Evolutionary conservation across 2,888 invertebrate genomes (phyloP), one percentile per base, ranked within the genome.

Genomic region (Lepidocyrtoides sp.): DNA sequence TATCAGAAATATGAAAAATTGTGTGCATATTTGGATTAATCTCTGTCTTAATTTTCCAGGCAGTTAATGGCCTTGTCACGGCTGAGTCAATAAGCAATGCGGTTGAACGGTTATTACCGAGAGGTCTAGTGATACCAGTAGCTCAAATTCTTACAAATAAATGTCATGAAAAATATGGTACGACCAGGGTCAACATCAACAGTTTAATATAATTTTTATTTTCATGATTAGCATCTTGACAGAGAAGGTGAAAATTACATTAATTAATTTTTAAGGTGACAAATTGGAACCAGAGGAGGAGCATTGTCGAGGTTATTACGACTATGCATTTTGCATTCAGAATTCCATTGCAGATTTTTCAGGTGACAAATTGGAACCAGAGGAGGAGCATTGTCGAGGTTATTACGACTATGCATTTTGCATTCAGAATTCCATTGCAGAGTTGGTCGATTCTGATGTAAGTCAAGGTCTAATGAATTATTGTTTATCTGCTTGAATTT

Each of bases 241-340:
- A n/a, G n/a, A n/a, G n/a, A n/a, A n/a, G n/a, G n/a, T n/a, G n/a
- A n/a, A n/a, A n/a, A n/a, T n/a, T n/a, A n/a, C n/a, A n/a, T n/a
- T n/a, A n/a, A n/a, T n/a, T n/a, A n/a, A 54, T 14, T 1, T n/a
- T 57, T 10, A 20, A 81, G 88, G 54, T 0, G 23, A 36, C 8
- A 54, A 20, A 20, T 14, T 88, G 54, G 20, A 88, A 5, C 88
- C 88, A 7, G 17, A 36, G 14, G 88, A 88, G n/a, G 29, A 75
- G 3, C 63, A 66, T 2, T 89, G 89, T 54, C 57, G n/a, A 32
- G 5, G 77, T 2, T 89, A 89, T 29, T 57, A 60, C 1, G 89
- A 89, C 20, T 89, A 89, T 23, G 89, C 83, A 8, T 89, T 89
- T 41, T 89, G 89, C n/a, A 51, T 89, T 17, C 89, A 89, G 44